Conservation (phyloP, 2,113 vertebrate genomes). For the Isurus oxyrinchus region DNA sequence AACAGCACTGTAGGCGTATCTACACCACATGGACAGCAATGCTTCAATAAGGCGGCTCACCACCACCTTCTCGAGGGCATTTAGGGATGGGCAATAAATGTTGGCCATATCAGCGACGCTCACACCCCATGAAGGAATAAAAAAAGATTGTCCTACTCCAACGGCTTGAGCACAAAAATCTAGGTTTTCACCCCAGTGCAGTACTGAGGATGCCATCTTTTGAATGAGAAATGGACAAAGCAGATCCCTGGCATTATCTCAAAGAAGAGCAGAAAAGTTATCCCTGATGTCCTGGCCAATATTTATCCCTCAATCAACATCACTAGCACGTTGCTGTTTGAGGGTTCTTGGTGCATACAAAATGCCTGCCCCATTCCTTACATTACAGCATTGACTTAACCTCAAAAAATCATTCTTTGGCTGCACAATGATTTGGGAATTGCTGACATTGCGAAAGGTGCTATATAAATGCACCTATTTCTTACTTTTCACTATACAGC, state of each 20-base stretch:
- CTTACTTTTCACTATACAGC: neutral
- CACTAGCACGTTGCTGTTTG: neutral
- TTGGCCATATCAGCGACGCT: neutral
- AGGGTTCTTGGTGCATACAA: neutral
- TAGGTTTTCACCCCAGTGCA: neutral
- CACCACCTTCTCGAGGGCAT: neutral
- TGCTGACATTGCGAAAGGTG: neutral
- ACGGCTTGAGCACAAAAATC: neutral
- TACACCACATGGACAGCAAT: too few relatives aligned
- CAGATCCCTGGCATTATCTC: too few relatives aligned
- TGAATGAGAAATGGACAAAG: neutral
- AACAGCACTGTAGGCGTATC: too few relatives aligned
- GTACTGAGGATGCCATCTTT: neutral
- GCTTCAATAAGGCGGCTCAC: neutral
- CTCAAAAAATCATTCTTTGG: neutral
- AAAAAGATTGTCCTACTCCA: neutral
- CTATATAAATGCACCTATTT: neutral
- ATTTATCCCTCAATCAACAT: too few relatives aligned
- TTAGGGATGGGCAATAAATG: neutral
- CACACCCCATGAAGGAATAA: too few relatives aligned
- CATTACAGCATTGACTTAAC: neutral
- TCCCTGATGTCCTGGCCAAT: neutral
- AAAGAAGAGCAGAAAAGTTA: too few relatives aligned
- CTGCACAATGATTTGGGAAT: neutral
- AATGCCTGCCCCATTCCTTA: neutral